phyloP scores from a whole-genome alignment of 2,797 vertebrate genomes.

The Acomys russatus region DNA sequence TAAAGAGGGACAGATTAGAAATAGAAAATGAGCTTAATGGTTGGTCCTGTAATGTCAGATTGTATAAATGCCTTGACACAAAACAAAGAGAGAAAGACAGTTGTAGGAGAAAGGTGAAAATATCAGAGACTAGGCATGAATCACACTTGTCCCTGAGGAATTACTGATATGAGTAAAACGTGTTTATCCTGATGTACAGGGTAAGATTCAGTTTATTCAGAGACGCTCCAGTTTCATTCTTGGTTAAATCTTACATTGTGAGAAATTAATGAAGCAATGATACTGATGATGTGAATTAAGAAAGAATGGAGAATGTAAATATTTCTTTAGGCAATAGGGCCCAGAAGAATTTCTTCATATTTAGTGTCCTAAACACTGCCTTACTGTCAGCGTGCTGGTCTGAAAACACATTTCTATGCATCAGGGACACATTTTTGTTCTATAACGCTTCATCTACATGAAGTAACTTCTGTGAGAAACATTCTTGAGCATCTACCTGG shows the following conservation, averaged over 20 bases:
- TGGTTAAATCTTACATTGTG: not conserved
- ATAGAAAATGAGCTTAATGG: not conserved
- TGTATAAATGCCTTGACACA: not conserved
- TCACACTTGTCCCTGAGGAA: not conserved
- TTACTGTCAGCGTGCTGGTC: not conserved
- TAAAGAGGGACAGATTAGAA: not conserved
- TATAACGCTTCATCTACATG: not conserved
- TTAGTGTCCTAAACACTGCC: not conserved
- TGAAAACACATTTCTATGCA: not conserved
- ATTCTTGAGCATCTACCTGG: not conserved
- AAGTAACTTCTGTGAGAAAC: not conserved
- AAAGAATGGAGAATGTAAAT: not conserved
- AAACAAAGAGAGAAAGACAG: not conserved
- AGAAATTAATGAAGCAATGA: constrained; percentile 22
- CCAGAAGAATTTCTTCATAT: not conserved
- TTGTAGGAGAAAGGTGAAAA: not conserved
- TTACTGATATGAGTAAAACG: not conserved
- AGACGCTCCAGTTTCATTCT: not conserved
- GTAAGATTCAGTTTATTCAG: not conserved
- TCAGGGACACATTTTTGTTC: not conserved
- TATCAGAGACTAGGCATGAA: not conserved
- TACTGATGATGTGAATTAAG: not conserved
- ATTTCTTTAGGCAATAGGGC: not conserved
- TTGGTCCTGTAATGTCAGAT: not conserved
- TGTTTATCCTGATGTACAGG: not conserved